Evolutionary conservation across 2,113 vertebrate species (phyloP).

Genomic region (Haemorhous mexicanus): DNA sequence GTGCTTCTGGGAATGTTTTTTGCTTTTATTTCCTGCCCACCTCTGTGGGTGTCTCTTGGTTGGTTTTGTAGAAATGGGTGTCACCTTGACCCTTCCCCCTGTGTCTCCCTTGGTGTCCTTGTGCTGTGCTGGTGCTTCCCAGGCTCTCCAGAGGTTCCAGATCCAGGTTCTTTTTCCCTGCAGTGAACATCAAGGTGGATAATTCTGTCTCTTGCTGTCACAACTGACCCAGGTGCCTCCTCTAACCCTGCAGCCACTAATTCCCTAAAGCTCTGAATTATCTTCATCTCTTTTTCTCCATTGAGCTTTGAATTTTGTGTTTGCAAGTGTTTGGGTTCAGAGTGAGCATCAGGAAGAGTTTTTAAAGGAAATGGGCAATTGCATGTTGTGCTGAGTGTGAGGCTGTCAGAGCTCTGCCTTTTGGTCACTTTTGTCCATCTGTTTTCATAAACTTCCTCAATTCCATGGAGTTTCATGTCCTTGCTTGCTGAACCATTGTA

Average conservation of each 20-base stretch:
- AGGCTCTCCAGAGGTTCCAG: background rate
- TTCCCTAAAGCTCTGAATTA: background rate
- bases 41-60: background rate
- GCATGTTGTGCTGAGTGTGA: fast-evolving
- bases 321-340: background rate
- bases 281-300: background rate
- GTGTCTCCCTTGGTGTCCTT: no score
- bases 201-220: background rate
- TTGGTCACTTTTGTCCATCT: fast-evolving
- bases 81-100: background rate
- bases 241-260: background rate
- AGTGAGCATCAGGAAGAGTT: background rate
- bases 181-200: background rate
- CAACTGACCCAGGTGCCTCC: fast-evolving
- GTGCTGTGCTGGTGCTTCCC: background rate
- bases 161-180: background rate
- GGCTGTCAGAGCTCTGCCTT: background rate
- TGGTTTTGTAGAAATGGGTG: background rate
- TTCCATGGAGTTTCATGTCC: background rate
- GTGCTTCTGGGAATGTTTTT: background rate
- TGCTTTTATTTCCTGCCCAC: background rate
- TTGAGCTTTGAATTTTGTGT: background rate
- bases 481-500: background rate
- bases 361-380: background rate
- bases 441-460: background rate